Percentiles rank a stretch among this genome's conserved stretches.
Conservation (phyloP, 2,888 invertebrate species). For the Tenthredo livida region DNA sequence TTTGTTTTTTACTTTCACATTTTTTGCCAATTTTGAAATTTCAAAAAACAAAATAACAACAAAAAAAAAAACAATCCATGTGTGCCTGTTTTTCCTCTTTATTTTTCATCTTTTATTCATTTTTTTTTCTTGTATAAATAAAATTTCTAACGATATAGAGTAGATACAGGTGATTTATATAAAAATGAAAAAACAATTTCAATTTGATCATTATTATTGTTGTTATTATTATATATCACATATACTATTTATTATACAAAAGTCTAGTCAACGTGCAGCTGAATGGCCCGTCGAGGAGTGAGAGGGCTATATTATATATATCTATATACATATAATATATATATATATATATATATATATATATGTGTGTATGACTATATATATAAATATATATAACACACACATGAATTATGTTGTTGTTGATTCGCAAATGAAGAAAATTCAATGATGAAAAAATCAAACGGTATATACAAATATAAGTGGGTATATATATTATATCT, state of each 20-base stretch:
- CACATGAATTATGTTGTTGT: not conserved
- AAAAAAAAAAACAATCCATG: not conserved
- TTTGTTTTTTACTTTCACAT: not conserved
- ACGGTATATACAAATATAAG: no score
- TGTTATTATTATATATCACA: not conserved
- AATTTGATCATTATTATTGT: not conserved
- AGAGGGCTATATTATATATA: slow-evolving; percentile 67
- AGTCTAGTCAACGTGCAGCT: slow-evolving; percentile 71
- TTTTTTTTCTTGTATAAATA: not conserved
- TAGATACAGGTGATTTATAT: not conserved
- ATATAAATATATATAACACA: no score
- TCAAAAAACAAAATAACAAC: not conserved
- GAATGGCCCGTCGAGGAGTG: slow-evolving; percentile 76
- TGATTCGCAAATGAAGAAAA: not conserved
- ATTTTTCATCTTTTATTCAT: not conserved
- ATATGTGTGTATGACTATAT: no score
- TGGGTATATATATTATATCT: no score
- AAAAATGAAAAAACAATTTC: not conserved
- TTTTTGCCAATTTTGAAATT: not conserved
- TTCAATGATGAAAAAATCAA: not conserved
- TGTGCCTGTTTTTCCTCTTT: not conserved
- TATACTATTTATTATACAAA: slow-evolving; percentile 54
- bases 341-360: no score
- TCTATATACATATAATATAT: no score
- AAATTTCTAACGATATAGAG: not conserved